phyloP scores from a whole-genome alignment of 2,797 vertebrate species.

The Gymnothorax javanicus region DNA sequence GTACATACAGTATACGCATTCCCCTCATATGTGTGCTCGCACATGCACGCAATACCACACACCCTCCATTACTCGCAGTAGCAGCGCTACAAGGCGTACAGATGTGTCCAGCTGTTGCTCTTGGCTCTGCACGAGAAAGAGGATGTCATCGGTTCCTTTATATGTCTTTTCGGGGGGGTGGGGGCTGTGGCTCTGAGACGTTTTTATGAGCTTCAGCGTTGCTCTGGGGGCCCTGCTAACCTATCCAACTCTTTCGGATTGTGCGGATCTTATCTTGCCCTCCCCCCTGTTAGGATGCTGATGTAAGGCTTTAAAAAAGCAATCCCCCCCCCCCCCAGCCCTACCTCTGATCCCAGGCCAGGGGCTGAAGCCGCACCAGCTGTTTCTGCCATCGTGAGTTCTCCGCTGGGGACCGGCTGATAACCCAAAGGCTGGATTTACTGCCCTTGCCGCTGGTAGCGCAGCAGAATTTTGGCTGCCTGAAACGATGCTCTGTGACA shows the following conservation, averaged over 20 bases:
- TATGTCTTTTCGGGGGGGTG: neutral
- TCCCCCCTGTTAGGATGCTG: neutral
- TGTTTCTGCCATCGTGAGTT: constrained; percentile 42
- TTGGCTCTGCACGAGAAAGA: constrained; percentile 39
- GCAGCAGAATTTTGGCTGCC: neutral
- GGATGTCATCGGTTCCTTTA: constrained; percentile 30
- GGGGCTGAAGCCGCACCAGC: constrained; percentile 42
- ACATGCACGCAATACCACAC: no score
- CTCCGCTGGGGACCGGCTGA: constrained; percentile 30
- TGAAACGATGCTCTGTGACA: constrained; percentile 12
- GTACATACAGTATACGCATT: no score
- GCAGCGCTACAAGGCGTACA: constrained; percentile 41
- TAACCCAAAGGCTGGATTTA: constrained; percentile 34
- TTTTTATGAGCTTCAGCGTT: neutral
- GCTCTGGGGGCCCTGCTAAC: neutral
- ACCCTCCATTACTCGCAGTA: neutral
- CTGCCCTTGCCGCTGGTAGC: constrained; percentile 16
- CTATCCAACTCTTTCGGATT: neutral
- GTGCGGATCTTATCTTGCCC: neutral
- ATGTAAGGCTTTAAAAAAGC: neutral
- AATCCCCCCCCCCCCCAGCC: neutral
- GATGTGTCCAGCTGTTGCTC: constrained; percentile 64
- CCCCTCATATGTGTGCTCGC: no score
- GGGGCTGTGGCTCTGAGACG: constrained; percentile 8
- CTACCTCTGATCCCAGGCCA: constrained; percentile 42